Conservation (phyloP, 2,888 invertebrate genomes). For the Oegoconia quadripuncta region DNA sequence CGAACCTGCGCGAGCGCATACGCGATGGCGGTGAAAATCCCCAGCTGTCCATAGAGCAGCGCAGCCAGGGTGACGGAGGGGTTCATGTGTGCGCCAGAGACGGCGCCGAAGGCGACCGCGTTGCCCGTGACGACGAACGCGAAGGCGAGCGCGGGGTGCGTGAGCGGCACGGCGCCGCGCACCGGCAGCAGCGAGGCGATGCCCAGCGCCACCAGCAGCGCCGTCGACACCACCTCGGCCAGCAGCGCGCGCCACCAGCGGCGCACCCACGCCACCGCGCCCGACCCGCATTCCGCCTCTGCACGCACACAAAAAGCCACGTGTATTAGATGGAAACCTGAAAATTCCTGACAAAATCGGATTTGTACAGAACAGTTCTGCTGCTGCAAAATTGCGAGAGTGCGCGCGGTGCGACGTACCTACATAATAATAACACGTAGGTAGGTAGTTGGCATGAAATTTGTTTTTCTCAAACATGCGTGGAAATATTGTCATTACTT, state of each 20-base stretch:
- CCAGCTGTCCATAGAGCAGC: conserved; percentile 70
- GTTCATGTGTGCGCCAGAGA: conserved; percentile 89
- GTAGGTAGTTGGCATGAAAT: too few relatives aligned
- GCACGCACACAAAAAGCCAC: too few relatives aligned
- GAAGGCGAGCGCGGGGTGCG: conserved; percentile 58
- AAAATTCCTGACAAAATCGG: too few relatives aligned
- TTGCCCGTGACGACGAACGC: conserved; percentile 52
- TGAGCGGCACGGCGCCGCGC: conserved; percentile 30
- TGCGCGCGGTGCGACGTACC: too few relatives aligned
- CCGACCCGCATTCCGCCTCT: conserved; percentile 3
- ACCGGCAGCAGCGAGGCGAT: conserved; percentile 42
- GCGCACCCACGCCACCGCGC: conserved; percentile 30
- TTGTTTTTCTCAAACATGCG: too few relatives aligned
- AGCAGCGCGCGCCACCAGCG: conserved; percentile 60
- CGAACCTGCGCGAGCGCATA: conserved; percentile 51
- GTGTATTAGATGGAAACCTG: too few relatives aligned
- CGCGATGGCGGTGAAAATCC: conserved; percentile 40
- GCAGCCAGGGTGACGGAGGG: conserved; percentile 86
- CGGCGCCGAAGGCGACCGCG: conserved; percentile 80
- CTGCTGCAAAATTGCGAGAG: too few relatives aligned
- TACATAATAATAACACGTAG: too few relatives aligned
- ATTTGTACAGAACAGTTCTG: too few relatives aligned
- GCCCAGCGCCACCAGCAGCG: conserved; percentile 62
- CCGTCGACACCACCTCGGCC: conserved; percentile 54
- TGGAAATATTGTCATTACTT: too few relatives aligned